A percentile compares a stretch with the other conserved stretches of the same genome.
phyloP scores from a whole-genome alignment of 2,888 invertebrate species.

The Gastrophysa polygoni region DNA sequence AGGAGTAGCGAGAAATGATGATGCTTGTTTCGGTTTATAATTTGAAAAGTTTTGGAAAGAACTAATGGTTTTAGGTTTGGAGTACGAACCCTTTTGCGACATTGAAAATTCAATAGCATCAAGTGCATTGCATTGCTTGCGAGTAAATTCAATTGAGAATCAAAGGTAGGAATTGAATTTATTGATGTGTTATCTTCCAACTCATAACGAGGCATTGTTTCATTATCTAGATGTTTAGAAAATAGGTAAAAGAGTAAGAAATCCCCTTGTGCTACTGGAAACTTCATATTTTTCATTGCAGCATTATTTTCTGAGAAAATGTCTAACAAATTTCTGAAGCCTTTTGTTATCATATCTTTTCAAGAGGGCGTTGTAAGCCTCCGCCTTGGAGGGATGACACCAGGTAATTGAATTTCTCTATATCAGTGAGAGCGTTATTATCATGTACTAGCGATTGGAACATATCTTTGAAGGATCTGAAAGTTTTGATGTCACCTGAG shows the following conservation, averaged over 20 bases:
- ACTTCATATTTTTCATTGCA: neutral
- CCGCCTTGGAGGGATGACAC: too few relatives aligned
- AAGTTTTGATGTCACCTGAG: conserved; percentile 11
- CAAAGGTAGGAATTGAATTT: neutral
- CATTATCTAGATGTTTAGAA: neutral
- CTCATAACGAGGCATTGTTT: neutral
- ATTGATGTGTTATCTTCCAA: neutral
- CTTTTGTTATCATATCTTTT: conserved; percentile 13
- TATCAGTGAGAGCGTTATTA: conserved; percentile 2
- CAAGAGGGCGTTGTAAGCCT: conserved; percentile 1
- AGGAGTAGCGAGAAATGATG: neutral
- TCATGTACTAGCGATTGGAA: conserved; percentile 7
- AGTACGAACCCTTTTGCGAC: neutral
- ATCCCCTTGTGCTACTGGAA: neutral
- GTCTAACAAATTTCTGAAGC: too few relatives aligned
- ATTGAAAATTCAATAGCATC: too few relatives aligned
- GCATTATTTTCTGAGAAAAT: too few relatives aligned
- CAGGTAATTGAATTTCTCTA: conserved; percentile 23
- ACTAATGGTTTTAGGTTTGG: neutral
- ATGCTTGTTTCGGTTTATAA: neutral
- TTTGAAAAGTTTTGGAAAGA: too few relatives aligned
- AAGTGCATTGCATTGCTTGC: too few relatives aligned
- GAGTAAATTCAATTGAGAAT: neutral
- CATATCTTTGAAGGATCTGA: conserved; percentile 7
- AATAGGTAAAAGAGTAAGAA: neutral